Evolutionary conservation across 2,113 vertebrate genomes (phyloP).

Genomic region (Erythrolamprus reginae): DNA sequence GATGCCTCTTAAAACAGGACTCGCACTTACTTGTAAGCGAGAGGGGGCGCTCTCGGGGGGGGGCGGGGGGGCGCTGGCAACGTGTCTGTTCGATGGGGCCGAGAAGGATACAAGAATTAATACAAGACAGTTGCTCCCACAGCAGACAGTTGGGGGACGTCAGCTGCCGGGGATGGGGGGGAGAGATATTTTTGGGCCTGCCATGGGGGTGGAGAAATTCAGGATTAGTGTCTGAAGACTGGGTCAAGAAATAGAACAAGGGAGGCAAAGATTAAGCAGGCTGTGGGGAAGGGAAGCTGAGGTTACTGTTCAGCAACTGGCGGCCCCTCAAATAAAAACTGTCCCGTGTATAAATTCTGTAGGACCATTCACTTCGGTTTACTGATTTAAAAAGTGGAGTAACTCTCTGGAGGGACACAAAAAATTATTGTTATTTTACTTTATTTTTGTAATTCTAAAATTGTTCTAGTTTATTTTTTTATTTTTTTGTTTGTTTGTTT

Average conservation of each 20-base stretch:
- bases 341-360: background rate
- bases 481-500: no score
- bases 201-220: slow-evolving; percentile 1
- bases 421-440: no score
- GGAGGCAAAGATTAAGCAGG: background rate
- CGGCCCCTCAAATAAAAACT: background rate
- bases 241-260: background rate
- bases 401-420: background rate
- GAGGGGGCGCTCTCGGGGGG: no score
- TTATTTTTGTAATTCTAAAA: no score
- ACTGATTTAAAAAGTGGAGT: background rate
- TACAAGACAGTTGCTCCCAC: slow-evolving; percentile 1
- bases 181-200: slow-evolving; percentile 10
- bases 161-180: background rate
- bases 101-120: background rate
- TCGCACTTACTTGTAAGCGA: background rate
- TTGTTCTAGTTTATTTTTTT: no score
- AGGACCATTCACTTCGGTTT: no score
- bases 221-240: background rate
- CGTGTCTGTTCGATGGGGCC: background rate
- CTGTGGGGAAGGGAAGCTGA: background rate
- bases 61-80: background rate
- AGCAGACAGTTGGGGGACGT: slow-evolving; percentile 15
- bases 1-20: no score
- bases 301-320: background rate